These are phyloP conservation scores for Globicephala melas DNA, from an alignment of 2,113 vertebrate genomes.

Conservation along the genomic window DNA sequence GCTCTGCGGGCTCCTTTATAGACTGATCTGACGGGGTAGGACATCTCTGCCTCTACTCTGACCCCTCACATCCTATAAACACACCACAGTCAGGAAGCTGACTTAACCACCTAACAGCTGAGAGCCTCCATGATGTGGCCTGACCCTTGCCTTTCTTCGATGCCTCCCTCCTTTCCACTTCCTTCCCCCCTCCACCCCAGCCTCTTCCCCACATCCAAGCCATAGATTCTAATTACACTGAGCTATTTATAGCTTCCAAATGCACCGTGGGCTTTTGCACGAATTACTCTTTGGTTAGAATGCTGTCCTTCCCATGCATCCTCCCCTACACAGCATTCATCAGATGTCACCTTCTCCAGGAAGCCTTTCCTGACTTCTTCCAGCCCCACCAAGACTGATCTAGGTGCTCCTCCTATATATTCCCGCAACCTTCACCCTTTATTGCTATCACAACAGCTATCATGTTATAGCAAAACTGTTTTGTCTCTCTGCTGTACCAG, in stretches of 20 bases:
- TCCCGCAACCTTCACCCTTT: neutral
- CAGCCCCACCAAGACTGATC: neutral
- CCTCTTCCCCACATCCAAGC: neutral
- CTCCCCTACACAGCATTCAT: neutral
- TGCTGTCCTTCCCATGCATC: neutral
- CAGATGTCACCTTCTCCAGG: neutral
- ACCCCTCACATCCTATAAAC: neutral
- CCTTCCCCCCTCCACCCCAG: neutral
- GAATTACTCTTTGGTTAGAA: neutral
- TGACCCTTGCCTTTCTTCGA: neutral
- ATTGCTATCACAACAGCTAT: neutral
- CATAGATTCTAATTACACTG: neutral
- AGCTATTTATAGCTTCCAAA: neutral
- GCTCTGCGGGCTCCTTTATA: neutral
- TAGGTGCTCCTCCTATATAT: neutral
- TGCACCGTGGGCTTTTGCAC: neutral
- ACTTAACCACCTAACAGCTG: neutral
- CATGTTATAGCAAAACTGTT: neutral
- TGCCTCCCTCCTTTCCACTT: neutral
- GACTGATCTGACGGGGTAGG: neutral
- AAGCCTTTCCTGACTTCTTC: neutral
- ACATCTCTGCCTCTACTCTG: neutral
- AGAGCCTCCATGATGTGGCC: neutral
- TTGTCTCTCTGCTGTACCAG: neutral
- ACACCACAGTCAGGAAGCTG: no score